Conservation (phyloP, 1,140 invertebrate genomes). For the Aphidius ervi region DNA sequence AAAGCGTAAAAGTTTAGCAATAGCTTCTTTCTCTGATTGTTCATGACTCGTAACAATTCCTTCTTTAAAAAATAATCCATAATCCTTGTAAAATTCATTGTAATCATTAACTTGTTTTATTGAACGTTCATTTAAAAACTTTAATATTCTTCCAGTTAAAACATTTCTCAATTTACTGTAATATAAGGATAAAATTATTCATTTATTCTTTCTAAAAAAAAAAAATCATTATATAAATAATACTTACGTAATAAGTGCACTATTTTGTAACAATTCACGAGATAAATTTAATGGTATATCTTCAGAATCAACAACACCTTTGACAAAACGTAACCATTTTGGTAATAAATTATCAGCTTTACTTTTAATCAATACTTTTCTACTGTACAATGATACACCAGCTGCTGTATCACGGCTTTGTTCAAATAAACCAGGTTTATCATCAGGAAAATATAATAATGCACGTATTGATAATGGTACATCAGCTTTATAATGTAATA, state of each 20-base stretch:
- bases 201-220: slow-evolving; percentile 12
- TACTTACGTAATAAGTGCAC: slow-evolving; percentile 76
- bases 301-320: slow-evolving; percentile 96
- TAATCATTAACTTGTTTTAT: slow-evolving; percentile 82
- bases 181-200: slow-evolving; percentile 26
- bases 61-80: slow-evolving; percentile 91
- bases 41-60: slow-evolving; percentile 83
- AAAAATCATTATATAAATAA: not conserved
- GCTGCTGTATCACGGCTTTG: slow-evolving; percentile 76
- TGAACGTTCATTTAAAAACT: slow-evolving; percentile 81
- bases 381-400: slow-evolving; percentile 84
- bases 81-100: slow-evolving; percentile 85
- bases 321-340: slow-evolving; percentile 91
- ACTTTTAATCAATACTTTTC: slow-evolving; percentile 86
- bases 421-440: slow-evolving; percentile 85
- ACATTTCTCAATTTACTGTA: slow-evolving; percentile 80
- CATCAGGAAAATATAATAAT: slow-evolving; percentile 89
- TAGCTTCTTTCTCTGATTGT: slow-evolving; percentile 84
- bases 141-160: slow-evolving; percentile 77
- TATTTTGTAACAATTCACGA: slow-evolving; percentile 92
- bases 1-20: slow-evolving; percentile 85
- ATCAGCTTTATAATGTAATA: slow-evolving; percentile 81
- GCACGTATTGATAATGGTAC: slow-evolving; percentile 88
- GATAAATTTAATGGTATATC: slow-evolving; percentile 97
- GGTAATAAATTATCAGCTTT: slow-evolving; percentile 88